These are phyloP conservation scores for Tetragnatha versicolor DNA, from an alignment of 1,140 invertebrate species.

Conservation along the genomic window DNA sequence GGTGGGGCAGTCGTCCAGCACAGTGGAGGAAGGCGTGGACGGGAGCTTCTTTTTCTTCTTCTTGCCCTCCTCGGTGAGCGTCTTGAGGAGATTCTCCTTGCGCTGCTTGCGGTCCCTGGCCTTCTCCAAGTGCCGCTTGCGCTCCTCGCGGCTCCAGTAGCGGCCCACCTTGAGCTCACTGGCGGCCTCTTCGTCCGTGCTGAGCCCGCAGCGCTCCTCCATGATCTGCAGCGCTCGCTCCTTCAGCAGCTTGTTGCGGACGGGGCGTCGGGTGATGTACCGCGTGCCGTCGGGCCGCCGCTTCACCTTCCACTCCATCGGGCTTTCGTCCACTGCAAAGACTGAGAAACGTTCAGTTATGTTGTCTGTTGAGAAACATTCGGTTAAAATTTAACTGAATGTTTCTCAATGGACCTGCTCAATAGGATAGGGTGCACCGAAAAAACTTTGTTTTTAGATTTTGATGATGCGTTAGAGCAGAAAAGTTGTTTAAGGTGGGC, in stretches of 20 bases:
- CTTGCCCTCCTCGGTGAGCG: constrained; percentile 52
- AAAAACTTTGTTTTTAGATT: too few species aligned
- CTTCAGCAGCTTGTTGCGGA: constrained; percentile 75
- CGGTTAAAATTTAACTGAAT: neutral
- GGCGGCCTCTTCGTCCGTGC: constrained; percentile 82
- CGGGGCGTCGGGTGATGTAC: constrained; percentile 78
- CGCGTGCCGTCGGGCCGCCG: constrained; percentile 78
- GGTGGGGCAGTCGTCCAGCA: constrained; percentile 39
- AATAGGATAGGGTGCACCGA: too few species aligned
- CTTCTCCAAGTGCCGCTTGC: constrained; percentile 77
- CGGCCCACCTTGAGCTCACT: constrained; percentile 82
- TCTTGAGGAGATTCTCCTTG: constrained; percentile 62
- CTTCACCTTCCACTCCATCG: constrained; percentile 84
- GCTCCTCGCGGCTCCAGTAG: constrained; percentile 82
- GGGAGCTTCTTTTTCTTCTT: constrained; percentile 9
- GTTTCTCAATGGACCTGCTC: too few species aligned
- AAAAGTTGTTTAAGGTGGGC: too few species aligned
- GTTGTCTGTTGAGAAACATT: too few species aligned
- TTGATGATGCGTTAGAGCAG: too few species aligned
- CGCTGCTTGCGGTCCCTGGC: constrained; percentile 70
- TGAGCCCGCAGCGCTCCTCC: constrained; percentile 75
- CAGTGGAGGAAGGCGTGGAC: constrained; percentile 42
- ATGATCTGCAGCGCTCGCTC: constrained; percentile 75
- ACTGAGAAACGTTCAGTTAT: constrained; percentile 8
- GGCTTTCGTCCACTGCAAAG: constrained; percentile 64